Evolutionary conservation across 2,888 invertebrate species (phyloP), one percentile per base, ranked within the genome.

Genomic region (Watsonalla binaria): DNA sequence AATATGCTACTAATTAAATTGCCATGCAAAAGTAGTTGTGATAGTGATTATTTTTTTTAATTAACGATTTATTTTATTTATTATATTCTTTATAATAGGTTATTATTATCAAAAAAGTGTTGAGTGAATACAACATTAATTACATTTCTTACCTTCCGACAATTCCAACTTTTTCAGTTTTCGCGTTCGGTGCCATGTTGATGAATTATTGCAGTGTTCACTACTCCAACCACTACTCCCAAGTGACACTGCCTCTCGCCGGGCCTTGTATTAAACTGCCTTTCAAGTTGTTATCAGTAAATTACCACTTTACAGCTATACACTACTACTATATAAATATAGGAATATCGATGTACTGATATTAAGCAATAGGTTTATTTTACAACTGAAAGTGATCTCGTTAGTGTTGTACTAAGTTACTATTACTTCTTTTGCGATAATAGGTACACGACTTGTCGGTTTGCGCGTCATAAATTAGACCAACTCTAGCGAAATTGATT

Each of bases 81-180:
- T 24, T 24, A 24, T 24, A 24, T 24, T 24, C 24, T 24, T 24
- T 24, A 2, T 24, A 24, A 24, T 24, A 24, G 24, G 24, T 4
- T 0, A 46, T 13, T 7, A 46, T 7, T 46, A 46, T 46, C 13
- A 45, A 6, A 45, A 11, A 45, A n/a, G 9, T 45, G 5, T 46
- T 35, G 5, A 46, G n/a, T 8, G 0, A n/a, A 49, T 34, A 48
- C 15, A 33, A 52, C 34, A 47, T 11, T 14, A 35, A 47, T 45
- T 14, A 51, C 6, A 39, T 58, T 49, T 56, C 77, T 84, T 85
- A 95, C 95, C 95, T 95, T 76, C 95, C 95, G 60, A 95, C 92
- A 62, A 95, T 95, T 61, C 94, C 95, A 65, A 95, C 93, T 86
- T 94, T 95, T 83, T 93, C 94, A 54, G 84, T 91, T 77, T 92